Base-by-base conservation (phyloP, 2,888 invertebrate species). In the Phrixothrix hirtus region DNA sequence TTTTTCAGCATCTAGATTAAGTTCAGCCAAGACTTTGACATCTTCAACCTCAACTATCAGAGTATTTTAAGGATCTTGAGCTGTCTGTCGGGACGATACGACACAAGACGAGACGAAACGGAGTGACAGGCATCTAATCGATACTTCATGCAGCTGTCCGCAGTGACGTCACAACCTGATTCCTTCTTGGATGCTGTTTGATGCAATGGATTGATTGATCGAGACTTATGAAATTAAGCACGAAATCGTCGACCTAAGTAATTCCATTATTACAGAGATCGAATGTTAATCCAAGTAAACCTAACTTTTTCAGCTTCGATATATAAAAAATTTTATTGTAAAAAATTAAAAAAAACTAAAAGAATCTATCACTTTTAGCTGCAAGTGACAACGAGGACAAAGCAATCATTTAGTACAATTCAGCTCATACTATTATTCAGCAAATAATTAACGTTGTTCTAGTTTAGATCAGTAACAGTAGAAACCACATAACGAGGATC, bases 111-210 rank as follows among this genome's bases (percentile, higher is more conserved):
- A 70, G 67, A 69, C 67, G 63, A 61, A 63, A 61, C 63, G 66
- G 64, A 68, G 65, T 69, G 71, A 72, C 72, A 71, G 70, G 58
- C 66, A 64, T 65, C 72, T 71, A 72, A 74, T 74, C 74, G 73
- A 74, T 73, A 73, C 63, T 69, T 66, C 68, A 71, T 73, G 74
- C 72, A 70, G 74, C 74, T 75, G 75, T 74, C 75, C 74, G 75
- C 75, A 75, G 69, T 75, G 75, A 75, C 75, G 75, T 74, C 75
- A 73, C 62, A 62, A 56, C 65, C 61, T 68, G 67, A 68, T 63
- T 60, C 60, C 62, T 56, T 62, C 57, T 58, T 58, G 52, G 57
- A 60, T 58, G 60, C 57, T 50, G 52, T 45, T 50, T 50, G 50
- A 46, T 47, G 48, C 55, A 50, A 45, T 50, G 51, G 50, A 60